These are phyloP conservation scores for Phasia obesa DNA, from an alignment of 2,888 invertebrate genomes.

Conservation along the genomic window DNA sequence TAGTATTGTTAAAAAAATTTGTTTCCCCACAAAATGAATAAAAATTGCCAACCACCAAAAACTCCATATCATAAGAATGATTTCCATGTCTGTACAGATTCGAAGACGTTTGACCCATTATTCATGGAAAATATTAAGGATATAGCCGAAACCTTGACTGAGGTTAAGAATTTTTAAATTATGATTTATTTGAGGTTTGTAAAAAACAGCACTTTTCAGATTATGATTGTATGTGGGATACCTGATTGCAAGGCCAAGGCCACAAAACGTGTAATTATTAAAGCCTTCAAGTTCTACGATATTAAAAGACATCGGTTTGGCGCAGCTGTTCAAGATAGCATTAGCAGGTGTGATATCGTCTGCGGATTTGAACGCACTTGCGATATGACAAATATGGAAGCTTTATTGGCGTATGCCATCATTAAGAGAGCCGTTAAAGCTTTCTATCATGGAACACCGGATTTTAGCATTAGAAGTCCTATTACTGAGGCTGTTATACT, in stretches of 20 bases:
- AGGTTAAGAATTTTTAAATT: constrained; percentile 35
- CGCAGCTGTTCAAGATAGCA: constrained; percentile 65
- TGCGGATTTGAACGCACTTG: constrained; percentile 77
- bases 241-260: constrained; percentile 76
- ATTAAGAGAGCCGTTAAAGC: constrained; percentile 80
- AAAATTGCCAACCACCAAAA: constrained; percentile 19
- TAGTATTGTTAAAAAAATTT: background rate
- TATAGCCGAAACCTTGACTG: constrained; percentile 50
- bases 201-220: constrained; percentile 24
- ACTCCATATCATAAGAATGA: constrained; percentile 29
- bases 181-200: no score
- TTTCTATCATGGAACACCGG: constrained; percentile 77
- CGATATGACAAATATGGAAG: constrained; percentile 77
- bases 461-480: constrained; percentile 75
- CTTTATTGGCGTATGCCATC: constrained; percentile 77
- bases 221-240: constrained; percentile 77
- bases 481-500: constrained; percentile 75
- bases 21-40: background rate
- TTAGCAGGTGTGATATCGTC: constrained; percentile 78
- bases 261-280: constrained; percentile 75
- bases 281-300: constrained; percentile 78
- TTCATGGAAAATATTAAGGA: constrained; percentile 65
- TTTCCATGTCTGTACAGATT: constrained; percentile 4
- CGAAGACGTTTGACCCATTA: constrained; percentile 30
- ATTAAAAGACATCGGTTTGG: constrained; percentile 74